Conservation (phyloP, 2,888 invertebrate species). For the Orthosia incerta region DNA sequence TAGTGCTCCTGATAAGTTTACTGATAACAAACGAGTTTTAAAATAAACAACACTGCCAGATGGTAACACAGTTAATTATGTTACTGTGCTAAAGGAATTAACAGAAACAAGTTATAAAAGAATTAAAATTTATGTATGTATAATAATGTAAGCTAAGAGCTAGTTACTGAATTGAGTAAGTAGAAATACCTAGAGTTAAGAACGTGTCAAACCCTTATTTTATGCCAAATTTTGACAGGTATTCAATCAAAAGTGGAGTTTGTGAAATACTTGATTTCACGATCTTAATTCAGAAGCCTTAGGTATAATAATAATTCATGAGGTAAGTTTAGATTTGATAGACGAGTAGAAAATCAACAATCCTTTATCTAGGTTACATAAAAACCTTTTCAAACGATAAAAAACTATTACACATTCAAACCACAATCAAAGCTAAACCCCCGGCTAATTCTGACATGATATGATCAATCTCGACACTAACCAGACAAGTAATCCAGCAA, state of each 20-base stretch:
- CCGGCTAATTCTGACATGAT: constrained; percentile 21
- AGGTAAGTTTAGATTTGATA: background rate
- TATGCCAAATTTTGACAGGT: no score
- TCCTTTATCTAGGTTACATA: background rate
- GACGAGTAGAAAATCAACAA: background rate
- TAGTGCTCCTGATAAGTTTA: constrained; percentile 14
- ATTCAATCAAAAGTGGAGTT: no score
- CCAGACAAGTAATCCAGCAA: constrained; percentile 43
- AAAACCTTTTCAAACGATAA: background rate
- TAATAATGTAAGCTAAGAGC: no score
- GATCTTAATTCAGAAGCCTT: no score
- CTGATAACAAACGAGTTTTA: constrained; percentile 8
- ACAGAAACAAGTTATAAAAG: background rate
- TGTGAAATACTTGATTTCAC: no score
- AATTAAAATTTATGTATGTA: background rate
- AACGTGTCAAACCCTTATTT: no score
- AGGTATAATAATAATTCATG: no score
- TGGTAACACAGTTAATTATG: constrained; percentile 10
- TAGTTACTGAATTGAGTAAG: no score
- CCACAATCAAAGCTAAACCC: background rate
- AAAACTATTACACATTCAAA: background rate
- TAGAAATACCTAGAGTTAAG: no score
- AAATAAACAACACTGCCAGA: constrained; percentile 10
- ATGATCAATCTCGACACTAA: constrained; percentile 36
- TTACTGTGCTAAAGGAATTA: background rate